Percentiles rank a stretch among this genome's conserved stretches.
Evolutionary conservation across 37 sponge, comb jelly and placozoan species (phyloP).

Genomic region (Haliclona indistincta): DNA sequence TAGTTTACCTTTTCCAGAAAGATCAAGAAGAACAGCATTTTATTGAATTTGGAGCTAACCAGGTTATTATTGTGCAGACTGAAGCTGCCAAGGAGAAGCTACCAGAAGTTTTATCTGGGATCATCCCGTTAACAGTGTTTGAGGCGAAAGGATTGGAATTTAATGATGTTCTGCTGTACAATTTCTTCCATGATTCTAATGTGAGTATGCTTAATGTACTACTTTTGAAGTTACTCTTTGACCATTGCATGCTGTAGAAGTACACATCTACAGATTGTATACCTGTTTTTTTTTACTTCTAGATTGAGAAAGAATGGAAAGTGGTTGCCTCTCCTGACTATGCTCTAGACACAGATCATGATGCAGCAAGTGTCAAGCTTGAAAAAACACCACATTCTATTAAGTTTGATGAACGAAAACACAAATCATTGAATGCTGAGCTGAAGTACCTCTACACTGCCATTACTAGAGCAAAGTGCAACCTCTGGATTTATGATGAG

Average conservation of each 20-base stretch:
- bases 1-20: conserved; percentile 72
- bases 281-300: not conserved
- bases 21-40: conserved; percentile 61
- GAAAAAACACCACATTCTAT: conserved; percentile 17
- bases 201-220: conserved; percentile 52
- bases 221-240: not conserved
- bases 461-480: conserved; percentile 68
- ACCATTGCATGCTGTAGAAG: too few relatives aligned
- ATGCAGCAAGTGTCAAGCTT: not conserved
- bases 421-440: conserved; percentile 59
- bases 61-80: conserved; percentile 78
- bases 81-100: conserved; percentile 55
- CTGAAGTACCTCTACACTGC: conserved; percentile 87
- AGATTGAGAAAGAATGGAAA: conserved; percentile 74
- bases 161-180: conserved; percentile 88
- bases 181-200: conserved; percentile 82
- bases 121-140: conserved; percentile 72
- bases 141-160: conserved; percentile 89
- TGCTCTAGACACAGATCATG: too few relatives aligned
- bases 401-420: conserved; percentile 61
- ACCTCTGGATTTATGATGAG: conserved; percentile 81
- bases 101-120: conserved; percentile 52
- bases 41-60: conserved; percentile 88
- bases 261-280: too few relatives aligned
- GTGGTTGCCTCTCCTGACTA: too few relatives aligned